These are phyloP conservation scores for Amorpha juglandis DNA, from an alignment of 2,888 invertebrate genomes.

Conservation along the genomic window DNA sequence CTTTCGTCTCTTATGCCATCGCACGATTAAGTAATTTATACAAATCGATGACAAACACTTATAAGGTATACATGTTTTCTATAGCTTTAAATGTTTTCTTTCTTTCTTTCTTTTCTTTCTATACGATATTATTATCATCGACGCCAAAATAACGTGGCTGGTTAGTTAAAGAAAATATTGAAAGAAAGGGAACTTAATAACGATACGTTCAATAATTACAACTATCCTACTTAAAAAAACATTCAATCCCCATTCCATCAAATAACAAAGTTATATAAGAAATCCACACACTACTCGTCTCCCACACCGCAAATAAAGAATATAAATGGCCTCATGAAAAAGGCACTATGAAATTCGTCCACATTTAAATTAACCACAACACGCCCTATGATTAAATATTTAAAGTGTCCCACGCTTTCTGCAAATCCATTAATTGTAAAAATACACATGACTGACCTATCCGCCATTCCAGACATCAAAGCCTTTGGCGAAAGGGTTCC, in stretches of 20 bases:
- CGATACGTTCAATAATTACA: no score
- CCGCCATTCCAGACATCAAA: conserved; percentile 29
- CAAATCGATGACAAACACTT: no score
- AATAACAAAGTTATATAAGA: background rate
- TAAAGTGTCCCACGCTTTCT: conserved; percentile 8
- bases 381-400: conserved; percentile 27
- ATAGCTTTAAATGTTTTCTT: no score
- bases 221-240: no score
- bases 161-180: background rate
- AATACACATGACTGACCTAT: conserved; percentile 25
- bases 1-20: no score
- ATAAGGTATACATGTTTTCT: no score
- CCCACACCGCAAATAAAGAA: conserved; percentile 5
- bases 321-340: conserved; percentile 5
- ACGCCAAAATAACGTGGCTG: no score
- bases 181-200: no score
- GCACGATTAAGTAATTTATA: no score
- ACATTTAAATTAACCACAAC: conserved; percentile 23
- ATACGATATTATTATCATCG: no score
- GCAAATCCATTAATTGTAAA: conserved; percentile 28
- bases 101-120: no score
- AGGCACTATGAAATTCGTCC: conserved; percentile 1
- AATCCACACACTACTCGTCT: background rate
- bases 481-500: conserved; percentile 13
- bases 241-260: background rate